Evolutionary conservation across 2,113 vertebrate species (phyloP), one percentile per base, ranked within the genome.

Genomic region (Poicephalus gulielmi): DNA sequence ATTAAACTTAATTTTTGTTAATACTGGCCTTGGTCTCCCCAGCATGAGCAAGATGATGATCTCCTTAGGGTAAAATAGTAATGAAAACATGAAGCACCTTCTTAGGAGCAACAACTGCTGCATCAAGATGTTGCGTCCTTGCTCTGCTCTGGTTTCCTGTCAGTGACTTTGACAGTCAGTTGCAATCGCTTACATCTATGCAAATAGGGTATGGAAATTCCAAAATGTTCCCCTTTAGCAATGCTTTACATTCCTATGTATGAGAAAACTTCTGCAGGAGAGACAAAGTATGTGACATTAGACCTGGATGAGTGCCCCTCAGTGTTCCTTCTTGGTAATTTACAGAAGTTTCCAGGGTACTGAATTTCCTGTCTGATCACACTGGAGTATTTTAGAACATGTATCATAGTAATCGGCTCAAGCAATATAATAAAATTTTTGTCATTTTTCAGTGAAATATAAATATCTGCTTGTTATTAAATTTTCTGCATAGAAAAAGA

Each of bases 381-480:
- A 53, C 52, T 62, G 70, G 71, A 76, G 85, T 88, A 78, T 89
- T 96, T 95, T 79, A 59, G 90, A 86, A 92, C 86, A 52, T 67
- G 16, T 79, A 49, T 79, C 92, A 76, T 37, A 73, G 75, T 22
- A 57, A 82, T 86, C 73, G 90, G 83, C 93, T 96, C 64, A 78
- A 92, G 93, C 92, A 83, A 24, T 89, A 44, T 77, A 85, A 92
- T 75, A 67, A 44, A 31, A 15, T 63, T 89, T 82, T 80, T 50
- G 86, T 55, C 39, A 75, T 94, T 92, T 91, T 52, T 79, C 27
- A 79, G 88, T 57, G 92, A 95, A 90, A 90, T 55, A 47, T 23
- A 4, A 92, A 3, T 2, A 69, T 68, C 80, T 97, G 78, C 53
- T 93, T 90, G 90, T 83, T 71, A 76, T 90, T 82, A 94, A 41